These are phyloP conservation scores for Pseudomyrmex flavicornis DNA, from an alignment of 1,140 invertebrate genomes.

Conservation along the genomic window DNA sequence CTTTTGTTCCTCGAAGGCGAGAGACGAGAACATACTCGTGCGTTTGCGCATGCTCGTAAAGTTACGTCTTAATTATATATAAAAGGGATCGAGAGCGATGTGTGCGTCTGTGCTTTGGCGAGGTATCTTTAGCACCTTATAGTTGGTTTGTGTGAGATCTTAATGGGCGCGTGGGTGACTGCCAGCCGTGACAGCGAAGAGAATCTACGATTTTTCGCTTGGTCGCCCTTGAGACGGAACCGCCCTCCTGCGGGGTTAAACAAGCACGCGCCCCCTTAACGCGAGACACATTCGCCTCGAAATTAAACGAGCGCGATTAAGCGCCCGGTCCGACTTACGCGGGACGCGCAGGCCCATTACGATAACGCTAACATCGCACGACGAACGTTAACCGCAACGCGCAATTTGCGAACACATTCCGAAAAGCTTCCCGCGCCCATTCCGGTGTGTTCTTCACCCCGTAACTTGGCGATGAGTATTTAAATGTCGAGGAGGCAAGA, in stretches of 20 bases:
- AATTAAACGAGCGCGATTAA: constrained; percentile 68
- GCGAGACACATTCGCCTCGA: constrained; percentile 55
- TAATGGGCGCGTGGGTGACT: constrained; percentile 78
- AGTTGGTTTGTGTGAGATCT: constrained; percentile 59
- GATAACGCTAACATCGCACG: neutral
- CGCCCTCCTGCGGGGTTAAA: constrained; percentile 42
- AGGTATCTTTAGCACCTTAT: constrained; percentile 72
- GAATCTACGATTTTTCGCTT: constrained; percentile 70
- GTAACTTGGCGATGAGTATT: neutral
- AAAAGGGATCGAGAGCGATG: constrained; percentile 68
- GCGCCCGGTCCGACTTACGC: constrained; percentile 25
- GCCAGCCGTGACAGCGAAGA: constrained; percentile 63
- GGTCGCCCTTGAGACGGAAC: constrained; percentile 63
- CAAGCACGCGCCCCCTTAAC: constrained; percentile 41
- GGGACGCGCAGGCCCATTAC: constrained; percentile 19
- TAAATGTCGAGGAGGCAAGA: too few relatives aligned
- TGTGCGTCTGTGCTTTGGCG: constrained; percentile 73
- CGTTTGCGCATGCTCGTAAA: constrained; percentile 73
- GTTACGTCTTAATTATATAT: constrained; percentile 82
- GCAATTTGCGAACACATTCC: constrained; percentile 44
- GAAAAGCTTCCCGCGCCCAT: constrained; percentile 1
- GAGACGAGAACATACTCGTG: constrained; percentile 32
- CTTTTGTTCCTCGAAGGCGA: constrained; percentile 38
- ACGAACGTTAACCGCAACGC: constrained; percentile 15
- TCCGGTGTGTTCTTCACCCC: constrained; percentile 23